These are phyloP conservation scores for Xiphydria camelus DNA, from an alignment of 2,888 invertebrate genomes.

Conservation along the genomic window DNA sequence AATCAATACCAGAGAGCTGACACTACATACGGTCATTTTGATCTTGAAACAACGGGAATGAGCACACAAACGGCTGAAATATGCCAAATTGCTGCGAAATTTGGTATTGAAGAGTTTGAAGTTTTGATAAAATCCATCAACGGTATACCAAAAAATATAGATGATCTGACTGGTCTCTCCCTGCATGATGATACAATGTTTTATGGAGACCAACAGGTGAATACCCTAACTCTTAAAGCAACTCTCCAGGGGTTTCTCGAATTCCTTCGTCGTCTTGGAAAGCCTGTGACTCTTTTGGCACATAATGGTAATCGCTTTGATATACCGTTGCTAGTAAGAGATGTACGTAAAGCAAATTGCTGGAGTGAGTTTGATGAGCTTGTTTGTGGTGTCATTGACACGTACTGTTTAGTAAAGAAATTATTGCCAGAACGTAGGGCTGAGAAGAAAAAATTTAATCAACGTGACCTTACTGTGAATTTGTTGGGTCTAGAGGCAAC, in stretches of 20 bases:
- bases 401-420: no score
- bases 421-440: no score
- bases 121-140: not conserved
- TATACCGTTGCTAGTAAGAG: not conserved
- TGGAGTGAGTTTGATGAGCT: no score
- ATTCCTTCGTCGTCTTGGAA: not conserved
- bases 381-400: no score
- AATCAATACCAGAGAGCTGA: not conserved
- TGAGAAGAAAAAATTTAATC: slow-evolving; percentile 14
- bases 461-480: slow-evolving; percentile 6
- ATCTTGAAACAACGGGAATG: not conserved
- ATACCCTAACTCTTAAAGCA: not conserved
- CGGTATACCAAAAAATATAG: not conserved
- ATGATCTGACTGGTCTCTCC: not conserved
- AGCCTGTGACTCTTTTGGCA: not conserved
- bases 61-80: not conserved
- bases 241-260: not conserved
- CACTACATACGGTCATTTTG: not conserved
- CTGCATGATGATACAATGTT: not conserved
- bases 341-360: no score
- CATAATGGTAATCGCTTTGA: not conserved
- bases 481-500: slow-evolving; percentile 6
- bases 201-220: not conserved
- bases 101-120: not conserved
- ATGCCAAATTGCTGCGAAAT: not conserved